These are phyloP conservation scores for Micrastur ruficollis DNA, from an alignment of 2,797 vertebrate genomes.

Conservation along the genomic window DNA sequence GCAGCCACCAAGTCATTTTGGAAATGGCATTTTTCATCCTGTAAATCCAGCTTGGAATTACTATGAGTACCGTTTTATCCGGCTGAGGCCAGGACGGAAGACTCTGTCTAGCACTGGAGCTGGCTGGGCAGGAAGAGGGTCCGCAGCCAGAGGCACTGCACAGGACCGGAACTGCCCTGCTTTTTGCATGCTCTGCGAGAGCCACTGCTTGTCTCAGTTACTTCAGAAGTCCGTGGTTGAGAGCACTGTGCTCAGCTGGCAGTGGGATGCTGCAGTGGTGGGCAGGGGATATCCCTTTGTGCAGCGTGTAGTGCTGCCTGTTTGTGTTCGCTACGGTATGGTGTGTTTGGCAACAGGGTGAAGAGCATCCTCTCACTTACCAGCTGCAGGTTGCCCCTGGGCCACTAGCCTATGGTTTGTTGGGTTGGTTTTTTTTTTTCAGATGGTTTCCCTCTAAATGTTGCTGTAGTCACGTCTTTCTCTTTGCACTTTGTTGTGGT, in stretches of 20 bases:
- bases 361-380: not conserved
- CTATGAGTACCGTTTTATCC: not conserved
- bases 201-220: not conserved
- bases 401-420: fast-evolving
- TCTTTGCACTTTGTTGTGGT: not conserved
- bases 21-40: not conserved
- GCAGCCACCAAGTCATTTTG: not conserved
- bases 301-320: not conserved
- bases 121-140: not conserved
- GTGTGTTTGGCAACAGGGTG: fast-evolving
- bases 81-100: not conserved
- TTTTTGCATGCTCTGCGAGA: too few species aligned
- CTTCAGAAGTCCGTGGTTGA: not conserved
- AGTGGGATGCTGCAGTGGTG: not conserved
- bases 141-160: not conserved
- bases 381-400: not conserved
- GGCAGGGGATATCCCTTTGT: not conserved
- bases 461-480: fast-evolving
- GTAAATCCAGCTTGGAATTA: not conserved
- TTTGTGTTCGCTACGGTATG: fast-evolving
- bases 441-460: fast-evolving
- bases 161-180: not conserved
- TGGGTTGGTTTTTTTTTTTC: too few species aligned
- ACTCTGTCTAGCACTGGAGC: not conserved
- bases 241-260: not conserved